phyloP scores from a whole-genome alignment of 2,797 vertebrate species.

The Acanthiza pusilla region DNA sequence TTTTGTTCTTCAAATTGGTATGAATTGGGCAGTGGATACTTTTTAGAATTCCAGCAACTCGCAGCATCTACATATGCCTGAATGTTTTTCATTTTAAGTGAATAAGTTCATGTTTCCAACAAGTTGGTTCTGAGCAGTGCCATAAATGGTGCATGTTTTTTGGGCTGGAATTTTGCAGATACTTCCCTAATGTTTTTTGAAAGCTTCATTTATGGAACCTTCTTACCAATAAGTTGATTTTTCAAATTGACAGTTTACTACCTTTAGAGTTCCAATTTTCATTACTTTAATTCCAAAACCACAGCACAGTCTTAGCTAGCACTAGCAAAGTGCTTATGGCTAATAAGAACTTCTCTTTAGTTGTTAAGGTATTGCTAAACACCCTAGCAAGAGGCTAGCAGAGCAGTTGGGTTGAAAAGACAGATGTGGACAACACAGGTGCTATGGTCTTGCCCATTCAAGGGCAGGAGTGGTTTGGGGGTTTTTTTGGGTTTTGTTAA shows the following conservation, averaged over 20 bases:
- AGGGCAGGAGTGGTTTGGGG: too few species aligned
- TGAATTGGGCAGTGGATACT: background rate
- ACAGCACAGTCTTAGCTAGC: background rate
- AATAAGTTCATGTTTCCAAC: background rate
- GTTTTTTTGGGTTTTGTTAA: background rate
- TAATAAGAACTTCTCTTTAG: background rate
- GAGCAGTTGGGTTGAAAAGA: background rate
- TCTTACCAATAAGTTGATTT: background rate
- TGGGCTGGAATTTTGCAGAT: background rate
- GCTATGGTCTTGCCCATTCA: background rate
- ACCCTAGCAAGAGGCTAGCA: background rate
- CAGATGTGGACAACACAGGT: accelerated
- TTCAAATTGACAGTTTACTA: background rate
- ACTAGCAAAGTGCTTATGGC: background rate
- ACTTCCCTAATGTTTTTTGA: background rate
- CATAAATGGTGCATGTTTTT: background rate
- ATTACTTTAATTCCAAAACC: background rate
- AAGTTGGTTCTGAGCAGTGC: background rate
- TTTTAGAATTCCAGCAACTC: background rate
- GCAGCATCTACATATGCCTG: background rate
- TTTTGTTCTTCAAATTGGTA: background rate
- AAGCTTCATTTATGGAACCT: background rate
- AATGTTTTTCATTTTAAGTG: background rate
- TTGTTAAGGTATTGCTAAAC: background rate
- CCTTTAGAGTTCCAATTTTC: background rate